These are phyloP conservation scores for Lucilia sericata DNA, from an alignment of 1,140 invertebrate genomes.

Conservation along the genomic window DNA sequence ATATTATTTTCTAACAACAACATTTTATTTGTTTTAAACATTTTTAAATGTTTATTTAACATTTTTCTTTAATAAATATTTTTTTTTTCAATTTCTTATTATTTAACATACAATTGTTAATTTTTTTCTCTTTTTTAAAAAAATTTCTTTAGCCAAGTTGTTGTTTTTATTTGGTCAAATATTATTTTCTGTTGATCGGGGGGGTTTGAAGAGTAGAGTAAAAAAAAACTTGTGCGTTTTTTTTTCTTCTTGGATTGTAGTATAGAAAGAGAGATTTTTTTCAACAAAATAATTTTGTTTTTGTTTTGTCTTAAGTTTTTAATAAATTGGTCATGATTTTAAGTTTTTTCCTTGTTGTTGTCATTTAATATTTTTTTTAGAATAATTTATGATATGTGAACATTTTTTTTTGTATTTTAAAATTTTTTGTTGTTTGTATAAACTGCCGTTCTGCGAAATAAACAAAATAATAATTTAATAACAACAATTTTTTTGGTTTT, in stretches of 20 bases:
- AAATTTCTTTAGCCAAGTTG: background rate
- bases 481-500: background rate
- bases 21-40: background rate
- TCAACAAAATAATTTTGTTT: background rate
- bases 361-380: background rate
- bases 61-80: background rate
- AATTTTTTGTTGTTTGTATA: background rate
- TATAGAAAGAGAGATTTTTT: too few species aligned
- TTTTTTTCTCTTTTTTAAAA: background rate
- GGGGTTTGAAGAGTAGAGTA: background rate
- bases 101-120: background rate
- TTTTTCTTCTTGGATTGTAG: background rate
- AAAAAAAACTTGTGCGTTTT: constrained; percentile 26
- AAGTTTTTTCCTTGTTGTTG: constrained; percentile 29
- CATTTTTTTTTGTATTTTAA: background rate
- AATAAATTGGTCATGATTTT: constrained; percentile 36
- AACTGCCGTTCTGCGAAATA: background rate
- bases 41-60: background rate
- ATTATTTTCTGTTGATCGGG: too few species aligned
- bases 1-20: background rate
- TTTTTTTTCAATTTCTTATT: background rate
- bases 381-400: constrained; percentile 25
- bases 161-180: background rate
- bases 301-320: constrained; percentile 18
- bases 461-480: background rate